phyloP scores from a whole-genome alignment of 2,888 invertebrate genomes.

The Hymenopus coronatus region DNA sequence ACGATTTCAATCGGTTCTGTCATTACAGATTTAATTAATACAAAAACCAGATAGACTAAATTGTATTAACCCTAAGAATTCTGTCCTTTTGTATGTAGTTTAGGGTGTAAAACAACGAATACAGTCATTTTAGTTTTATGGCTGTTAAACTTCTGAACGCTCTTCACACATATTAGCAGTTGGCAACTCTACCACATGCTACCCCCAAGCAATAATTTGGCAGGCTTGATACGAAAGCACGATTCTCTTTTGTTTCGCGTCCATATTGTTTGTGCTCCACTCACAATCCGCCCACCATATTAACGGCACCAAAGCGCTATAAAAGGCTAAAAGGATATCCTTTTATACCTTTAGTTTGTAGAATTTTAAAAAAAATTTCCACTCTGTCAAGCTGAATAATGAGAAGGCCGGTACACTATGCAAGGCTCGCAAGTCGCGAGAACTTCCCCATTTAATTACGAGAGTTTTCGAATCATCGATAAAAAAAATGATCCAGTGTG shows the following conservation, averaged over 20 bases:
- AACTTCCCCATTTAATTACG: background rate
- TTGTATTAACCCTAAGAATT: too few relatives aligned
- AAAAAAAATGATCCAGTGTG: background rate
- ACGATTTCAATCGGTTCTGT: too few relatives aligned
- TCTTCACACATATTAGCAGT: background rate
- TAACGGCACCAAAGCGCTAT: background rate
- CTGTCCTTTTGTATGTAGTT: background rate
- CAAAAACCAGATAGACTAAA: too few relatives aligned
- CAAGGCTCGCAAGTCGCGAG: background rate
- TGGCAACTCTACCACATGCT: background rate
- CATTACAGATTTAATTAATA: too few relatives aligned
- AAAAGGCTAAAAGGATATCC: background rate
- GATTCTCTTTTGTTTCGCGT: background rate
- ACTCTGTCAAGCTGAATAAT: background rate
- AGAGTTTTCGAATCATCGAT: background rate
- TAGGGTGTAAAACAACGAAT: background rate
- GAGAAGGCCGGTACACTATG: background rate
- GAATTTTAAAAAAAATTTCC: background rate
- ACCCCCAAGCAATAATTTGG: background rate
- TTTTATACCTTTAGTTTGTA: background rate
- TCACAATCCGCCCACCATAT: background rate
- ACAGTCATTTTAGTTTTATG: background rate
- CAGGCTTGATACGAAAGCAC: background rate
- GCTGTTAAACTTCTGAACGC: background rate
- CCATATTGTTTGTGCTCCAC: background rate